Conservation (phyloP, 2,113 vertebrate genomes). For the Cynoglossus semilaevis region DNA sequence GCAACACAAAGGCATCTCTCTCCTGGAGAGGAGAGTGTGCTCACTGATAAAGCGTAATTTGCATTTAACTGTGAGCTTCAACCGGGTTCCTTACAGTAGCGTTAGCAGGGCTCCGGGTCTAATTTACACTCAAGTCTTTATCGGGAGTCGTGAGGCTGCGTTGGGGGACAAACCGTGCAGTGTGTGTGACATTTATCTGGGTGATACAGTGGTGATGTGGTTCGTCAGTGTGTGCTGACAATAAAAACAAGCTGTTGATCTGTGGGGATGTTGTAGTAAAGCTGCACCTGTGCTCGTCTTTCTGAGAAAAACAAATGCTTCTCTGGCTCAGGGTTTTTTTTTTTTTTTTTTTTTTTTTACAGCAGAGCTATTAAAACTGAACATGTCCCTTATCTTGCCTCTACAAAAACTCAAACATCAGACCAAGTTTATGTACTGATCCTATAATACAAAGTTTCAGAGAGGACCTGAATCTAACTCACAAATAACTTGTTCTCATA, state of each 20-base stretch:
- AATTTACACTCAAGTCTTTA: constrained; percentile 70
- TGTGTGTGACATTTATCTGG: constrained; percentile 61
- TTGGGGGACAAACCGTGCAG: constrained; percentile 54
- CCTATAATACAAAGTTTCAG: no score
- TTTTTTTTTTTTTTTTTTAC: constrained; percentile 15
- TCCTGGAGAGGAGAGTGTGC: constrained; percentile 52
- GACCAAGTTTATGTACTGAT: no score
- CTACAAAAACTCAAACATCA: constrained; percentile 29
- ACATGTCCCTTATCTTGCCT: constrained; percentile 11
- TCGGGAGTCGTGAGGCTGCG: constrained; percentile 61
- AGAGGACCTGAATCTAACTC: no score
- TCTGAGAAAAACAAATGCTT: constrained; percentile 24
- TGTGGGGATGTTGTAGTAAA: constrained; percentile 26
- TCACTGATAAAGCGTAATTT: constrained; percentile 68
- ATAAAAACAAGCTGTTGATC: constrained; percentile 46
- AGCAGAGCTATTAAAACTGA: constrained; percentile 13
- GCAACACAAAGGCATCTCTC: constrained; percentile 64
- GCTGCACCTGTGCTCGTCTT: constrained; percentile 22
- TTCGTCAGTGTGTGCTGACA: constrained; percentile 46
- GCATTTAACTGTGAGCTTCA: constrained; percentile 68
- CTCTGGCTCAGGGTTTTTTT: constrained; percentile 8
- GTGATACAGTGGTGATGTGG: constrained; percentile 49
- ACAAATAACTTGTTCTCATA: no score
- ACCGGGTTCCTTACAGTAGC: constrained; percentile 54
- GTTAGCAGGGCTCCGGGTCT: constrained; percentile 40